Evolutionary conservation across 1,140 invertebrate genomes (phyloP).

Genomic region (Ostrea denselamellosa): DNA sequence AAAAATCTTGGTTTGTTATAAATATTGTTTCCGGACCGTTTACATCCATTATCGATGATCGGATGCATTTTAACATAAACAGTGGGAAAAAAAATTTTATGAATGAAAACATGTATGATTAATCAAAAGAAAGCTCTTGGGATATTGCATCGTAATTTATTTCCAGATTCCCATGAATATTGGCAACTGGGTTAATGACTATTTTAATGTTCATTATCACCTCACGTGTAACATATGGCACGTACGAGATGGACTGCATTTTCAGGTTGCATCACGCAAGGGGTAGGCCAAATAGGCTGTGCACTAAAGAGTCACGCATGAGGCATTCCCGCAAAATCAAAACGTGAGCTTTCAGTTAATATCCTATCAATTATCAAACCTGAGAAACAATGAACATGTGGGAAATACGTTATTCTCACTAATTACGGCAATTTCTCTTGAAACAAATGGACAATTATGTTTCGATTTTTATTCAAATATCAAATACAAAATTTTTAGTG

Average conservation of each 20-base stretch:
- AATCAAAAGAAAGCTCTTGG: no score
- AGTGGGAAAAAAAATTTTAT: no score
- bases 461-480: neutral
- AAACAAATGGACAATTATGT: neutral
- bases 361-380: neutral
- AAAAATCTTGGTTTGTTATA: no score
- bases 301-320: neutral
- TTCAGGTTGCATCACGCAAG: neutral
- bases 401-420: neutral
- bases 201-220: neutral
- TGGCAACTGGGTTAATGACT: neutral
- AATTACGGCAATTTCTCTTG: constrained; percentile 10
- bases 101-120: no score
- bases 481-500: no score
- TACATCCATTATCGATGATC: no score
- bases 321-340: neutral
- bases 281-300: neutral
- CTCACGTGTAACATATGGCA: constrained; percentile 30
- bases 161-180: constrained; percentile 6
- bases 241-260: neutral
- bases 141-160: neutral
- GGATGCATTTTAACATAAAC: no score
- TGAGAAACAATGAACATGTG: constrained; percentile 25
- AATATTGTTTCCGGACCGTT: no score
- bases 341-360: neutral